Evolutionary conservation across 2,797 vertebrate genomes (phyloP).

Genomic region (Tolypeutes matacus): DNA sequence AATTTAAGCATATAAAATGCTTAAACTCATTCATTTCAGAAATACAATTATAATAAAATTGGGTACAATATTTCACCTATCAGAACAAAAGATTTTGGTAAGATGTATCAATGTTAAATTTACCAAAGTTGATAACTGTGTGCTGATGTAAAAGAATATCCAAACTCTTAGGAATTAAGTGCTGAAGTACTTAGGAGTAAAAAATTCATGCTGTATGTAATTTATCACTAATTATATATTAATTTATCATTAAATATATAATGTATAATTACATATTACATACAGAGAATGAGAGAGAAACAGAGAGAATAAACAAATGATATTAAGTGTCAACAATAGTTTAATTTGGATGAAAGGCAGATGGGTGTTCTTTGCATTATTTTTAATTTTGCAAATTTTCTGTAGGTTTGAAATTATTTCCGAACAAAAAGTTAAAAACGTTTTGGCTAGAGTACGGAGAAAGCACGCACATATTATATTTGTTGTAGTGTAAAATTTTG

Average conservation of each 20-base stretch:
- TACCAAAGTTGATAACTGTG: not conserved
- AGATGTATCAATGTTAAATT: not conserved
- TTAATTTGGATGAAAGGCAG: not conserved
- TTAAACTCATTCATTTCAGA: not conserved
- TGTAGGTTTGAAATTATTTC: not conserved
- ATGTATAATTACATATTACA: not conserved
- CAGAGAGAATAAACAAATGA: not conserved
- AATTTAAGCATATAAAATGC: not conserved
- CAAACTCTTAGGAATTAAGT: not conserved
- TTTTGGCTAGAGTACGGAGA: not conserved
- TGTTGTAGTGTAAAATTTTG: not conserved
- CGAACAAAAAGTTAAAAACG: not conserved
- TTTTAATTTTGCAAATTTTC: not conserved
- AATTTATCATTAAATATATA: too few species aligned
- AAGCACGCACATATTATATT: not conserved
- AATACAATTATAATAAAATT: not conserved
- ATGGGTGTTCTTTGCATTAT: not conserved
- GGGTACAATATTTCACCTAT: not conserved
- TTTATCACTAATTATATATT: not conserved
- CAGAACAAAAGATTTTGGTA: not conserved
- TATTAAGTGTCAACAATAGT: not conserved
- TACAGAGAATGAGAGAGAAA: not conserved
- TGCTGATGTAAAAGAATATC: not conserved
- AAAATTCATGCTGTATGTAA: not conserved
- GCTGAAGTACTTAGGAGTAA: not conserved